Conservation (phyloP, 2,113 vertebrate genomes). For the Misgurnus anguillicaudatus region DNA sequence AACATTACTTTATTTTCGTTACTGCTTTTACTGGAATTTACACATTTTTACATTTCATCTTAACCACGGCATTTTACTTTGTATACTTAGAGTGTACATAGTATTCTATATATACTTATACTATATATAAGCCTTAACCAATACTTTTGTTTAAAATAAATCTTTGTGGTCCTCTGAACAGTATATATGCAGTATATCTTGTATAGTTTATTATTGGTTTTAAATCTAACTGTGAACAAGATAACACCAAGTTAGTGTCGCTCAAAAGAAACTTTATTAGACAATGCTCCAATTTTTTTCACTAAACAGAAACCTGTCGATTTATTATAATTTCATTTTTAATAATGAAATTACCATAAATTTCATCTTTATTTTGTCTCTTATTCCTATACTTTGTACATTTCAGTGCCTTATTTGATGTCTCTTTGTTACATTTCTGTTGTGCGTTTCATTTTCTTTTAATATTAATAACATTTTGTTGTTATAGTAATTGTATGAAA, state of each 20-base stretch:
- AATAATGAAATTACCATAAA: background rate
- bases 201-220: background rate
- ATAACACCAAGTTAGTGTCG: background rate
- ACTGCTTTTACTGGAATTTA: background rate
- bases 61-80: background rate
- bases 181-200: background rate
- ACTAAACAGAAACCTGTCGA: background rate
- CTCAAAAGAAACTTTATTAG: background rate
- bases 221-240: background rate
- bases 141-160: background rate
- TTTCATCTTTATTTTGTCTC: background rate
- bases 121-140: background rate
- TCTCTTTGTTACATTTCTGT: background rate
- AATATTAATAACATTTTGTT: slow-evolving; percentile 20
- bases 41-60: background rate
- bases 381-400: slow-evolving; percentile 27
- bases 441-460: background rate
- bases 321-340: no score
- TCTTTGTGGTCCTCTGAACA: background rate
- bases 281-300: background rate
- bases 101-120: no score
- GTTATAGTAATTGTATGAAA: slow-evolving; percentile 32
- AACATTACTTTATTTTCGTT: background rate
- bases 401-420: background rate
- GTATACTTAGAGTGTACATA: background rate